Percentiles rank a stretch among this genome's conserved stretches.
Evolutionary conservation across 2,797 vertebrate genomes (phyloP).

Genomic region (Poecilia velifera): DNA sequence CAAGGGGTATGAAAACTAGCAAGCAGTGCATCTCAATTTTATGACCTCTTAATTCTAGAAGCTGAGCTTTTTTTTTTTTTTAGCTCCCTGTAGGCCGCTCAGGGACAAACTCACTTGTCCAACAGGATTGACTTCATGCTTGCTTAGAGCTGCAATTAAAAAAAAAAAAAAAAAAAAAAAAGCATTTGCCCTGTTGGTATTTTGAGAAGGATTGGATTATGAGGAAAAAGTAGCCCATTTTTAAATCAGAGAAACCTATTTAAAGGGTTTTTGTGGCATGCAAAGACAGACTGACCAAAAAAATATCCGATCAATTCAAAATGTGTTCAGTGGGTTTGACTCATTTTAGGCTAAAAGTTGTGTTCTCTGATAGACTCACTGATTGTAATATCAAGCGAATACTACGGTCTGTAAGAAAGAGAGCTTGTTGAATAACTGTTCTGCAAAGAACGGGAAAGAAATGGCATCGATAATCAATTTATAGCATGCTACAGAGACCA

Average conservation of each 20-base stretch:
- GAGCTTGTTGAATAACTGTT: constrained; percentile 11
- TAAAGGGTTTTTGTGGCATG: constrained; percentile 25
- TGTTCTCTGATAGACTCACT: neutral
- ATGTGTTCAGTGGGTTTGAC: no score
- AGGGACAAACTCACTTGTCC: constrained; percentile 63
- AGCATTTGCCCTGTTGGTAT: constrained; percentile 55
- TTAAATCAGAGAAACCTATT: constrained; percentile 49
- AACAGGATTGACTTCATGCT: constrained; percentile 68
- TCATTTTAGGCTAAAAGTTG: constrained; percentile 18
- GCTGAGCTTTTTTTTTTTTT: constrained; percentile 40
- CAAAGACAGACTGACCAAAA: constrained; percentile 20
- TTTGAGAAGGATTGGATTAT: constrained; percentile 63
- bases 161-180: constrained; percentile 39
- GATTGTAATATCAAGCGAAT: constrained; percentile 28
- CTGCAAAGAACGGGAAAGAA: constrained; percentile 26
- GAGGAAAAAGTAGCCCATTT: constrained; percentile 54
- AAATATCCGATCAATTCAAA: neutral
- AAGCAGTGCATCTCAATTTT: constrained; percentile 15
- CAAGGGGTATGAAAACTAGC: neutral
- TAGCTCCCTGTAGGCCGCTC: constrained; percentile 54
- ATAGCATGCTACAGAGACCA: constrained; percentile 8
- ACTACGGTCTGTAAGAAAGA: constrained; percentile 19
- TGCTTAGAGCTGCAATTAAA: constrained; percentile 69
- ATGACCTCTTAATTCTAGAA: constrained; percentile 25
- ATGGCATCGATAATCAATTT: neutral